Evolutionary conservation across 2,888 invertebrate genomes (phyloP).

Genomic region (Apodemia zela): DNA sequence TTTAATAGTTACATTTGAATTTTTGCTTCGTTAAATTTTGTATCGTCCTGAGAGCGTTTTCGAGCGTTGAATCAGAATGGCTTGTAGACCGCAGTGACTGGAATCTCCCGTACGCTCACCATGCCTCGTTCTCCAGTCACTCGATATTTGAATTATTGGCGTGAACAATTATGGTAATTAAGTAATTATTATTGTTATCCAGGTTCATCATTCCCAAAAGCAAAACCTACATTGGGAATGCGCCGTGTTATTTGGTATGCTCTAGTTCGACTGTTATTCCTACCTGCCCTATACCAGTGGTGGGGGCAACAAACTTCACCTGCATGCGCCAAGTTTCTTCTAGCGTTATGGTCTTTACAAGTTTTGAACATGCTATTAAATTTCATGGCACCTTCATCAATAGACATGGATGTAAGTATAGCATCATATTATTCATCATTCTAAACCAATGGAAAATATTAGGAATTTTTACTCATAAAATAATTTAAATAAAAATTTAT

Average conservation of each 20-base stretch:
- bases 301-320: constrained; percentile 94
- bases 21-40: too few species aligned
- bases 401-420: constrained; percentile 76
- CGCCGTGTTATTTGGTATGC: constrained; percentile 92
- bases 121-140: too few species aligned
- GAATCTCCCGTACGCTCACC: too few species aligned
- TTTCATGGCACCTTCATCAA: constrained; percentile 58
- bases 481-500: neutral
- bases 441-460: too few species aligned
- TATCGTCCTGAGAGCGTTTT: too few species aligned
- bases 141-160: too few species aligned
- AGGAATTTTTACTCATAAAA: too few species aligned
- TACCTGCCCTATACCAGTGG: constrained; percentile 93
- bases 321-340: constrained; percentile 86
- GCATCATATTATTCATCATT: too few species aligned
- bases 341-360: constrained; percentile 90
- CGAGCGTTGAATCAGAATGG: too few species aligned
- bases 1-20: too few species aligned
- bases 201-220: constrained; percentile 97
- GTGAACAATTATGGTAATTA: too few species aligned
- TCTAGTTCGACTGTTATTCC: constrained; percentile 87
- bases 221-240: constrained; percentile 95
- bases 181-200: constrained; percentile 7
- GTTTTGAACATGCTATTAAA: constrained; percentile 81
- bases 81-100: too few species aligned